Conservation (phyloP, 2,113 vertebrate genomes). For the Gallinago paraguaiae region DNA sequence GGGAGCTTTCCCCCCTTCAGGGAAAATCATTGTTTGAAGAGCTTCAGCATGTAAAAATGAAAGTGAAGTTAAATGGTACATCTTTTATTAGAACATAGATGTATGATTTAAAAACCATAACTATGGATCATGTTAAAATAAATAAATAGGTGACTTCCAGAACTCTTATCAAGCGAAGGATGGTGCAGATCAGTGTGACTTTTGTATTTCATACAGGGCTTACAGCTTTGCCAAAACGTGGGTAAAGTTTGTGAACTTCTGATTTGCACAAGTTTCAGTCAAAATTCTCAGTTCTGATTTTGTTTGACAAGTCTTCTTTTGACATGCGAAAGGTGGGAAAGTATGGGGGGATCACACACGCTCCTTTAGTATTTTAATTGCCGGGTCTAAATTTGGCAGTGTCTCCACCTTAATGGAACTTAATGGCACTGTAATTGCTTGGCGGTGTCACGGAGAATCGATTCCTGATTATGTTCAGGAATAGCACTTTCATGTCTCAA, state of each 20-base stretch:
- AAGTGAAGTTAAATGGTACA: neutral
- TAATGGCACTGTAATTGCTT: slow-evolving; percentile 66
- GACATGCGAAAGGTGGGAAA: neutral
- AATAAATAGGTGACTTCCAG: neutral
- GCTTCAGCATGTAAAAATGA: neutral
- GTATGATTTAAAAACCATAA: neutral
- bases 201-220: neutral
- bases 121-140: neutral
- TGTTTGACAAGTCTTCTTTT: slow-evolving; percentile 31
- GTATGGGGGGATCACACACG: slow-evolving; percentile 14
- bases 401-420: slow-evolving; percentile 64
- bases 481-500: slow-evolving; percentile 37
- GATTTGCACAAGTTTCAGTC: slow-evolving; percentile 13
- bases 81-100: neutral
- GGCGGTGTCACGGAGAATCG: slow-evolving; percentile 36
- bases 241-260: slow-evolving; percentile 9
- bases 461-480: slow-evolving; percentile 55
- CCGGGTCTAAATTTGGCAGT: slow-evolving; percentile 55
- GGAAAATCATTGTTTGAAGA: neutral
- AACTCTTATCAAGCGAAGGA: neutral
- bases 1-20: neutral
- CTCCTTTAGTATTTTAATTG: slow-evolving; percentile 61
- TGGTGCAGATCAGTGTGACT: neutral
- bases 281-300: slow-evolving; percentile 18
- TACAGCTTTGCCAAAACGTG: neutral